phyloP scores from a whole-genome alignment of 2,113 vertebrate genomes.

The Bothrops jararaca region DNA sequence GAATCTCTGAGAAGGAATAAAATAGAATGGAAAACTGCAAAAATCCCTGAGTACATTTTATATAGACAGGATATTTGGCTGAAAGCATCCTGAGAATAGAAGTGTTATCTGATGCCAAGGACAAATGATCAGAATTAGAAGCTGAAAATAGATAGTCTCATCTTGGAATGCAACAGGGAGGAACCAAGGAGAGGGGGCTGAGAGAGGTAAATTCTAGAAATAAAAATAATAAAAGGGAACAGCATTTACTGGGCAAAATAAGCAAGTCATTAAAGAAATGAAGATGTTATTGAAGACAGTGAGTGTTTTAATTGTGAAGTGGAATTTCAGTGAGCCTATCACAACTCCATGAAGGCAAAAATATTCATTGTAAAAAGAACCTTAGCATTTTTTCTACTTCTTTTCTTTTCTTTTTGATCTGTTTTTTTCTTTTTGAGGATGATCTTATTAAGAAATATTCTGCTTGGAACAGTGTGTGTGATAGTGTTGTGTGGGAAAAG shows the following conservation, averaged over 20 bases:
- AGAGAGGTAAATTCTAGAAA: constrained; percentile 36
- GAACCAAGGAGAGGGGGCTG: constrained; percentile 9
- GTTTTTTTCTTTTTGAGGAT: background rate
- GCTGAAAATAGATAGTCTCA: constrained; percentile 47
- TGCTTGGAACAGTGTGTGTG: constrained; percentile 14
- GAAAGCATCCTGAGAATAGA: constrained; percentile 72
- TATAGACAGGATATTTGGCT: constrained; percentile 75
- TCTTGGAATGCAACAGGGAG: constrained; percentile 52
- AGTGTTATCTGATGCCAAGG: constrained; percentile 73
- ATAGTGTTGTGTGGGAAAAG: background rate
- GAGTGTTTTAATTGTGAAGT: background rate
- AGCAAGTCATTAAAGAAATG: constrained; percentile 36
- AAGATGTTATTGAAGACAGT: constrained; percentile 39
- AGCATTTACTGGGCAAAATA: constrained; percentile 30
- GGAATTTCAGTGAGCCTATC: constrained; percentile 42
- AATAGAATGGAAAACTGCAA: constrained; percentile 68
- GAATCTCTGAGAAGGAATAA: constrained; percentile 75
- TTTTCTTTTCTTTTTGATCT: background rate
- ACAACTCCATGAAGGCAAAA: constrained; percentile 60
- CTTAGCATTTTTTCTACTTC: background rate
- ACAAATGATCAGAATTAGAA: constrained; percentile 71
- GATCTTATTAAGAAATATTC: constrained; percentile 58
- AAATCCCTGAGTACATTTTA: constrained; percentile 70
- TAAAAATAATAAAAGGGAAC: constrained; percentile 38
- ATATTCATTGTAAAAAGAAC: constrained; percentile 54